These are phyloP conservation scores for Tetranychus truncatus DNA, from an alignment of 2,888 invertebrate species.

Conservation along the genomic window DNA sequence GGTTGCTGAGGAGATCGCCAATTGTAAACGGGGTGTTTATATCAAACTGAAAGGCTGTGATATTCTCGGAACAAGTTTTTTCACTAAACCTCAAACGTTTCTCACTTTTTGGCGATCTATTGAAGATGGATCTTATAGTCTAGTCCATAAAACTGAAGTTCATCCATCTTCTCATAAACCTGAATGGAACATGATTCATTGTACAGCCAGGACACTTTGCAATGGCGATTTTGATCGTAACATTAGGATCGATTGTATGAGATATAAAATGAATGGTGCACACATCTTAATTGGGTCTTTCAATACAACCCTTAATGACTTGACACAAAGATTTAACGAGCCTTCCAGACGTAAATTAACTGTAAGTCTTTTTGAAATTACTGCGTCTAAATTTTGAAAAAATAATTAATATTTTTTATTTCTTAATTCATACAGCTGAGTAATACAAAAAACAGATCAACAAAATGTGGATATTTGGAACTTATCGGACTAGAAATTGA, in stretches of 20 bases:
- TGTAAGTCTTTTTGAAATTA: background rate
- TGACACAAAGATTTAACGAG: background rate
- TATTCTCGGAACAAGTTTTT: constrained; percentile 2
- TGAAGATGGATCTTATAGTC: constrained; percentile 34
- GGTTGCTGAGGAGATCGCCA: constrained; percentile 28
- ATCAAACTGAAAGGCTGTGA: constrained; percentile 16
- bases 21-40: constrained; percentile 24
- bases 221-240: constrained; percentile 39
- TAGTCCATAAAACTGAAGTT: constrained; percentile 41
- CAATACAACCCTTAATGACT: constrained; percentile 17
- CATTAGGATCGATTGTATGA: constrained; percentile 37
- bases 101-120: constrained; percentile 30
- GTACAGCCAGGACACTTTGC: constrained; percentile 37
- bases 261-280: constrained; percentile 15
- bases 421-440: constrained; percentile 9
- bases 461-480: constrained; percentile 28
- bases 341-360: background rate
- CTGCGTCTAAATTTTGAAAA: background rate
- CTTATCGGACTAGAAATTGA: constrained; percentile 30
- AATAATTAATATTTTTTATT: background rate
- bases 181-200: constrained; percentile 37
- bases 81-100: constrained; percentile 16
- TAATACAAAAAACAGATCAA: background rate
- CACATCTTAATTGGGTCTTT: constrained; percentile 19
- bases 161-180: constrained; percentile 39